Conservation (phyloP, 2,888 invertebrate species). For the Drosophila atripex region DNA sequence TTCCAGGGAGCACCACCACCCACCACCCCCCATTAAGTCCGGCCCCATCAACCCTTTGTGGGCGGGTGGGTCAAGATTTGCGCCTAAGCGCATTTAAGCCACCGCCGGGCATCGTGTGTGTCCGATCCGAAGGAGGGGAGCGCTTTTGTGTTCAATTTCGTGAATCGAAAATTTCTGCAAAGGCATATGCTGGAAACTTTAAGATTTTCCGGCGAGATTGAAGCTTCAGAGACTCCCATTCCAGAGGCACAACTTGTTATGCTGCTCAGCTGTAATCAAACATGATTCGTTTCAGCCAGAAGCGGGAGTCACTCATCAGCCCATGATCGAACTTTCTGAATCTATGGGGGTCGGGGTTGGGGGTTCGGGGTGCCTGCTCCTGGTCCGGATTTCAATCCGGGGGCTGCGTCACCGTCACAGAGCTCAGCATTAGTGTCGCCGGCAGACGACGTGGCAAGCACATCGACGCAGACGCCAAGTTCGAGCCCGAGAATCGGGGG, state of each 20-base stretch:
- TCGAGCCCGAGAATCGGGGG: conserved; percentile 18
- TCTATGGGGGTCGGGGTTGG: conserved; percentile 23
- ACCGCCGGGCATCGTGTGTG: conserved; percentile 69
- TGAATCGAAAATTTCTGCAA: conserved; percentile 43
- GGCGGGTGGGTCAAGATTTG: conserved; percentile 69
- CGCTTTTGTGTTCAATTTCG: conserved; percentile 68
- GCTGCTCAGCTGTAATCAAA: conserved; percentile 76
- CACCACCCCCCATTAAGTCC: conserved; percentile 7
- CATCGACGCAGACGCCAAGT: conserved; percentile 56
- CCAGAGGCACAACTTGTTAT: conserved; percentile 62
- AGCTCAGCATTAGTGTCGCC: conserved; percentile 75
- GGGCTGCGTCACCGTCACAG: conserved; percentile 60
- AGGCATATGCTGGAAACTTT: conserved; percentile 41
- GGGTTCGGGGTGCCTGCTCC: conserved; percentile 17
- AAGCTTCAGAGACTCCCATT: neutral
- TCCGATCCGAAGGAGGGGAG: conserved; percentile 23
- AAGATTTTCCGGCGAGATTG: conserved; percentile 53
- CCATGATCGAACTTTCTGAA: conserved; percentile 43
- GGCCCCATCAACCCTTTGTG: conserved; percentile 38
- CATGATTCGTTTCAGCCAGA: conserved; percentile 63
- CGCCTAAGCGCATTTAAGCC: conserved; percentile 77
- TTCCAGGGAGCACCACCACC: neutral
- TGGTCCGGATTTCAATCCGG: conserved; percentile 6
- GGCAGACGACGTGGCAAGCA: conserved; percentile 73
- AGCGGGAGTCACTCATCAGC: conserved; percentile 34